Evolutionary conservation across 30 jellyfish, hydroid and myxozoan genomes (phyloP).

Genomic region (Chironex yamaguchii): DNA sequence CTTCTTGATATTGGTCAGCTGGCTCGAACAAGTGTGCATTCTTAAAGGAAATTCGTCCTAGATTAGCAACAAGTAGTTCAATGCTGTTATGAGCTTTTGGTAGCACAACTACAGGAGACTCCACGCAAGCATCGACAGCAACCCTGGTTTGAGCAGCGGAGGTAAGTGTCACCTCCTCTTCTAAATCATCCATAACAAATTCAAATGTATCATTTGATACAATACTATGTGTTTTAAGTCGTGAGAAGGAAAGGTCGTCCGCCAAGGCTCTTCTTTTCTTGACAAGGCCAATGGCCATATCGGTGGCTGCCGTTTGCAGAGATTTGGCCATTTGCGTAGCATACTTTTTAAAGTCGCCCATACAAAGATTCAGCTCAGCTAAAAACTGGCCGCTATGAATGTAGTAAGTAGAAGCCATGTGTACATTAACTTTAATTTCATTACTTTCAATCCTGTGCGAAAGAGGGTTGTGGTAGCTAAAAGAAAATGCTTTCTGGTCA

Average conservation of each 20-base stretch:
- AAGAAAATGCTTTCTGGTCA: constrained; percentile 67
- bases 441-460: background rate
- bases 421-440: constrained; percentile 35
- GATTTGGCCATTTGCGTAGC: constrained; percentile 84
- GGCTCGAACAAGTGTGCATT: constrained; percentile 51
- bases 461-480: constrained; percentile 32
- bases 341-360: constrained; percentile 92
- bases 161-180: background rate
- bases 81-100: constrained; percentile 78
- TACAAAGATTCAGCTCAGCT: constrained; percentile 80
- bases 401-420: constrained; percentile 93
- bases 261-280: constrained; percentile 36
- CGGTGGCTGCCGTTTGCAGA: constrained; percentile 94
- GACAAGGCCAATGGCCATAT: constrained; percentile 93
- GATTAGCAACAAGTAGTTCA: constrained; percentile 81
- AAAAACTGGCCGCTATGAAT: constrained; percentile 79
- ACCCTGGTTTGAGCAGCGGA: background rate
- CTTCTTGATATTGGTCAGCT: background rate
- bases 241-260: background rate
- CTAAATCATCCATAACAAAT: constrained; percentile 5
- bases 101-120: constrained; percentile 90
- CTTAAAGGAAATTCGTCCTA: constrained; percentile 85
- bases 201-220: constrained; percentile 3
- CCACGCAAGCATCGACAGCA: constrained; percentile 29
- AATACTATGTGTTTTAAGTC: background rate